Evolutionary conservation across 2,888 invertebrate genomes (phyloP).

Genomic region (Campoletis raptor): DNA sequence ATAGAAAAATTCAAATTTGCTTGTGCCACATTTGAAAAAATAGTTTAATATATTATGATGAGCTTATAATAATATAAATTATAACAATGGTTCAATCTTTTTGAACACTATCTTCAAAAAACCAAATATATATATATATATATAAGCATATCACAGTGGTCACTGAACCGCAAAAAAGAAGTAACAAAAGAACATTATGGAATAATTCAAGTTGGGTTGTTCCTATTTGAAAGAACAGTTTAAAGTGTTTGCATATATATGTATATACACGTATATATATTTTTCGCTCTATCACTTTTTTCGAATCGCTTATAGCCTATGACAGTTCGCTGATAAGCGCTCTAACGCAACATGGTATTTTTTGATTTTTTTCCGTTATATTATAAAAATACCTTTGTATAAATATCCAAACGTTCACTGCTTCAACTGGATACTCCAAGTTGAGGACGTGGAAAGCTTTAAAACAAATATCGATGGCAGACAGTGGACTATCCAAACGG

Average conservation of each 20-base stretch:
- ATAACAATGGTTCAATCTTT: too few relatives aligned
- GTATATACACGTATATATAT: not conserved
- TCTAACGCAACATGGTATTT: constrained; percentile 44
- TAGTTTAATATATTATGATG: not conserved
- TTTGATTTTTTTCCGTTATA: constrained; percentile 23
- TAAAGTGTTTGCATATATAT: not conserved
- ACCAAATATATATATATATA: too few relatives aligned
- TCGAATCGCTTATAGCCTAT: not conserved
- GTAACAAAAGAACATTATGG: too few relatives aligned
- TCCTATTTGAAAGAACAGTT: not conserved
- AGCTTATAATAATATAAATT: not conserved
- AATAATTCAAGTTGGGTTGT: too few relatives aligned
- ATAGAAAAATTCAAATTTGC: not conserved
- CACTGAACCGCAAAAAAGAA: too few relatives aligned
- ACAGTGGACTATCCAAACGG: constrained; percentile 36
- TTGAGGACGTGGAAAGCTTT: constrained; percentile 46
- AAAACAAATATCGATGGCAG: constrained; percentile 45
- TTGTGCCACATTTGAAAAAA: not conserved
- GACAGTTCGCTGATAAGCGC: constrained; percentile 53
- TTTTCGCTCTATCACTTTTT: not conserved
- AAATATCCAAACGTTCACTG: constrained; percentile 46
- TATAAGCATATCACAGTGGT: too few relatives aligned
- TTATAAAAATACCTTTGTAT: constrained; percentile 50
- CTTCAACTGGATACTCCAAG: constrained; percentile 48
- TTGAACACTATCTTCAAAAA: too few relatives aligned